Percentiles rank a stretch among this genome's conserved stretches.
Evolutionary conservation across 2,888 invertebrate genomes (phyloP).

Genomic region (Hedychridium roseum): DNA sequence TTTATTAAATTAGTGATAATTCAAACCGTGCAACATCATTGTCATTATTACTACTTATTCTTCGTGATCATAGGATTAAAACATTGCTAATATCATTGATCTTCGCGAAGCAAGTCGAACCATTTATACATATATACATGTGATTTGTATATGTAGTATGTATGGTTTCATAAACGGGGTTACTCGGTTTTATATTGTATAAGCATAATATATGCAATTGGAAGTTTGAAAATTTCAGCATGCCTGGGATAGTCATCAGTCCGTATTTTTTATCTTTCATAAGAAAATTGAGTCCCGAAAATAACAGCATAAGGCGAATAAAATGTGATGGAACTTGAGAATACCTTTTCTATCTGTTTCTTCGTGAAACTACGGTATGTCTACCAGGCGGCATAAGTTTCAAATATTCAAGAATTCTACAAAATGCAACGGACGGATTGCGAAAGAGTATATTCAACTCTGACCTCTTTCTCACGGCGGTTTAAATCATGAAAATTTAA

Average conservation of each 20-base stretch:
- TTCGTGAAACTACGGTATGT: too few relatives aligned
- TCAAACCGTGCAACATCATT: slow-evolving; percentile 41
- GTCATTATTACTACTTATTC: slow-evolving; percentile 46
- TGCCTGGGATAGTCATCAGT: slow-evolving; percentile 43
- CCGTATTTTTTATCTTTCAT: slow-evolving; percentile 7
- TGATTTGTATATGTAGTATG: slow-evolving; percentile 42
- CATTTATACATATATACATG: slow-evolving; percentile 36
- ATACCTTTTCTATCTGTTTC: too few relatives aligned
- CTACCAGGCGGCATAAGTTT: slow-evolving; percentile 31
- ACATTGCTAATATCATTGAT: slow-evolving; percentile 30
- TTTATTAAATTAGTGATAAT: slow-evolving; percentile 57
- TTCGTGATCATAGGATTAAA: slow-evolving; percentile 40
- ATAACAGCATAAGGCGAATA: too few relatives aligned
- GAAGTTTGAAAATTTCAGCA: slow-evolving; percentile 34
- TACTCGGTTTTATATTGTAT: slow-evolving; percentile 58
- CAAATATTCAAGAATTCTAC: slow-evolving; percentile 2
- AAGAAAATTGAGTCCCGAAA: too few relatives aligned
- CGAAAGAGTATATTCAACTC: slow-evolving; percentile 13
- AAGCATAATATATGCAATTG: slow-evolving; percentile 50
- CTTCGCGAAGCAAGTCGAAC: slow-evolving; percentile 23
- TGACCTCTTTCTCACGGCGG: slow-evolving; percentile 32
- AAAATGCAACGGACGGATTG: not conserved
- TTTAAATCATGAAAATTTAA: slow-evolving; percentile 47
- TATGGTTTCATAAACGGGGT: slow-evolving; percentile 53
- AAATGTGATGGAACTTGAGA: too few relatives aligned